phyloP scores from a whole-genome alignment of 1,140 invertebrate genomes.

The Leptinotarsa undecemlineata region DNA sequence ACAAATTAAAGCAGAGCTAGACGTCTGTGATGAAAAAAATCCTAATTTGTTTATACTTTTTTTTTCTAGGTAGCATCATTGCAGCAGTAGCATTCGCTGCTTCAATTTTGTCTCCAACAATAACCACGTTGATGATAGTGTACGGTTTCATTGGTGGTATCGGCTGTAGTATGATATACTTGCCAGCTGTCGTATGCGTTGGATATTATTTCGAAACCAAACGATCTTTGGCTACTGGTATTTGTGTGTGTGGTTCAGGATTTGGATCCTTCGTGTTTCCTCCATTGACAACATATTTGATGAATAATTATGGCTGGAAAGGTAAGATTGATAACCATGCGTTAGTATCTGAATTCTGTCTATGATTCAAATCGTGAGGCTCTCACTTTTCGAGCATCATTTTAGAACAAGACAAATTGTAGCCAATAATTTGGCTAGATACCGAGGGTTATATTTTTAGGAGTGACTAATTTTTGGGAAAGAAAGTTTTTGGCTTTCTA shows the following conservation, averaged over 20 bases:
- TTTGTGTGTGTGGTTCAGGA: constrained; percentile 92
- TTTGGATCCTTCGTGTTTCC: constrained; percentile 93
- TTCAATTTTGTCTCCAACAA: constrained; percentile 79
- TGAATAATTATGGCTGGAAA: constrained; percentile 85
- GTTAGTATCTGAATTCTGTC: too few species aligned
- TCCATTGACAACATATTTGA: constrained; percentile 76
- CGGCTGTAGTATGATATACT: constrained; percentile 95
- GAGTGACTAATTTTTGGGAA: too few species aligned
- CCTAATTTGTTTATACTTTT: not conserved
- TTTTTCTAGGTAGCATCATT: constrained; percentile 63
- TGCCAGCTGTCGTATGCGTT: constrained; percentile 97
- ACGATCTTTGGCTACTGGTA: constrained; percentile 95
- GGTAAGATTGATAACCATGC: constrained; percentile 56
- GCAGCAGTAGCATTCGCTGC: constrained; percentile 83
- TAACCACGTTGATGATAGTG: constrained; percentile 88
- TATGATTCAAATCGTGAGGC: too few species aligned
- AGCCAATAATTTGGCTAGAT: too few species aligned
- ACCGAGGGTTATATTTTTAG: too few species aligned
- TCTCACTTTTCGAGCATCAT: too few species aligned
- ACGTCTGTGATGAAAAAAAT: too few species aligned
- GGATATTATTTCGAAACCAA: constrained; percentile 98
- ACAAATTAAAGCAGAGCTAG: too few species aligned
- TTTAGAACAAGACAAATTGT: too few species aligned
- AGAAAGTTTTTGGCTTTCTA: too few species aligned
- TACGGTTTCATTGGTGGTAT: constrained; percentile 94